These are phyloP conservation scores for Hoplodrina blanda DNA, from an alignment of 2,888 invertebrate genomes.

Conservation along the genomic window DNA sequence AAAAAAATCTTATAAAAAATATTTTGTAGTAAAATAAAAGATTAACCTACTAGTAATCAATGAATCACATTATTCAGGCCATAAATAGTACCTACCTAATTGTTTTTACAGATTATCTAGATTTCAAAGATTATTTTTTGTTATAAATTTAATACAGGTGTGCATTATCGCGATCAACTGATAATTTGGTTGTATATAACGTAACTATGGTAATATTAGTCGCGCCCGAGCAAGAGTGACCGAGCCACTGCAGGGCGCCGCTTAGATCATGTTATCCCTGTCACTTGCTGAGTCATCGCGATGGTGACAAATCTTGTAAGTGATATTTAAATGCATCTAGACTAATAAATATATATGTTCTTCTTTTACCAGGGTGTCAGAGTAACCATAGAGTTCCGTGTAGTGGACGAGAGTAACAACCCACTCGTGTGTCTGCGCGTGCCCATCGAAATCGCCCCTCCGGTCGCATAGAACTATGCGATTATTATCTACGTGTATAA, in stretches of 20 bases:
- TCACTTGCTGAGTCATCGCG: no score
- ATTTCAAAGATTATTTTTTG: not conserved
- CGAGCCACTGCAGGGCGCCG: no score
- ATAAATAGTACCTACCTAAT: not conserved
- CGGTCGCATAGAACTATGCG: not conserved
- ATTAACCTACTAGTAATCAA: no score
- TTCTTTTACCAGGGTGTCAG: conserved; percentile 61
- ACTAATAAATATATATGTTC: no score
- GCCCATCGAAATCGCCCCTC: conserved; percentile 1
- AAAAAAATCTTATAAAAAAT: no score
- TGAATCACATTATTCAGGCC: not conserved
- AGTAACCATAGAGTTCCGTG: conserved; percentile 68
- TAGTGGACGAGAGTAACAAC: conserved; percentile 59
- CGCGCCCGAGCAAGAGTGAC: no score
- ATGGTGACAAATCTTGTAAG: no score
- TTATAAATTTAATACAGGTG: not conserved
- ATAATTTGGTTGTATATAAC: conserved; percentile 5
- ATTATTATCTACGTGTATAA: not conserved
- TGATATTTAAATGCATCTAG: no score
- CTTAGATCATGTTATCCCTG: no score
- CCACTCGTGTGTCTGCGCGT: conserved; percentile 20
- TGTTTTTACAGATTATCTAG: not conserved
- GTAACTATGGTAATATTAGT: not conserved
- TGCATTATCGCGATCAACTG: conserved; percentile 5
- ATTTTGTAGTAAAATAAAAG: no score